phyloP scores from a whole-genome alignment of 1,140 invertebrate genomes.

The Sycobia sp. region DNA sequence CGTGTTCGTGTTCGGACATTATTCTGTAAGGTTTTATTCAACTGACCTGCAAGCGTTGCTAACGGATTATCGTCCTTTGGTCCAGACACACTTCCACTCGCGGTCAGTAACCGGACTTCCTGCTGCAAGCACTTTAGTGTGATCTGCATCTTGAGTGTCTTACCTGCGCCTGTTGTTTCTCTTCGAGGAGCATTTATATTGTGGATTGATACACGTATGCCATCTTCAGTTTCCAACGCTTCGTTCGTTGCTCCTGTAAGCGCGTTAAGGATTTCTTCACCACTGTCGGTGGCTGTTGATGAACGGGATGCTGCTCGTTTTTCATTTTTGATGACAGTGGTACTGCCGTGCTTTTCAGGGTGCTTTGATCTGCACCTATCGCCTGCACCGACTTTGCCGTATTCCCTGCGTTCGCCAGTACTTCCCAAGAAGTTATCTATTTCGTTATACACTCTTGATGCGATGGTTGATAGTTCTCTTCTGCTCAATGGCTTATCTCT shows the following conservation, averaged over 20 bases:
- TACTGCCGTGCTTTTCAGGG: no score
- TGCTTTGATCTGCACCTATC: no score
- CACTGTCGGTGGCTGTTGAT: neutral
- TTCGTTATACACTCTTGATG: no score
- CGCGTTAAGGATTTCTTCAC: neutral
- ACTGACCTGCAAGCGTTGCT: neutral
- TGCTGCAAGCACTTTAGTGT: neutral
- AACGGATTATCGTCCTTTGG: neutral
- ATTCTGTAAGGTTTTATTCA: neutral
- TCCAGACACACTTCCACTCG: neutral
- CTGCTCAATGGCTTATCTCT: no score
- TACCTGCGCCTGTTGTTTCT: neutral
- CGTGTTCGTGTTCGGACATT: neutral
- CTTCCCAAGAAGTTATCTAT: no score
- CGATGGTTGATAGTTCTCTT: no score
- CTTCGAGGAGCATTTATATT: neutral
- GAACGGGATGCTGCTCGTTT: no score
- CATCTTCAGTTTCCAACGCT: neutral
- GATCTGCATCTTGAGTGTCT: neutral
- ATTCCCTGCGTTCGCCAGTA: no score
- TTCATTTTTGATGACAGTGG: no score
- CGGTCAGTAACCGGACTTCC: neutral
- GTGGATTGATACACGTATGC: neutral
- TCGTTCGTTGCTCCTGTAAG: neutral
- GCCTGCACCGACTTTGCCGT: no score